Percentiles rank a stretch among this genome's conserved stretches.
These are phyloP conservation scores for Sphenopsis melanotis DNA, from an alignment of 2,797 vertebrate genomes.

Conservation along the genomic window DNA sequence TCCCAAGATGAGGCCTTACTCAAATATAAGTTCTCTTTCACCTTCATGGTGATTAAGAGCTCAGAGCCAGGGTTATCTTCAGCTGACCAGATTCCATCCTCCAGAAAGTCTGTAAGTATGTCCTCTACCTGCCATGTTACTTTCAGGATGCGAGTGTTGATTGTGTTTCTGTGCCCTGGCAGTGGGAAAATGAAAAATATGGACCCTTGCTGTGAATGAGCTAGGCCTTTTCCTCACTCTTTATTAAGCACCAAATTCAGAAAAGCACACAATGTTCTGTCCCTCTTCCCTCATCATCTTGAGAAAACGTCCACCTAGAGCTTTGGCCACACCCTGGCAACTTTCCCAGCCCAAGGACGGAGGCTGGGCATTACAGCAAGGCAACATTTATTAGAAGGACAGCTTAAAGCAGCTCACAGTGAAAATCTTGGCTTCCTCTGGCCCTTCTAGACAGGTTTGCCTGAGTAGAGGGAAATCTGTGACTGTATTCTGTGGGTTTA, in stretches of 20 bases:
- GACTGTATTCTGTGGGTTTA: not conserved
- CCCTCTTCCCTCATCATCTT: not conserved
- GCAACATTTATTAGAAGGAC: constrained; percentile 1
- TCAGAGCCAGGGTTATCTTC: not conserved
- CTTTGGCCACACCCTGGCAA: constrained; percentile 16
- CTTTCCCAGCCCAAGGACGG: constrained; percentile 17
- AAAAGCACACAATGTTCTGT: not conserved
- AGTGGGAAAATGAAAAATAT: not conserved
- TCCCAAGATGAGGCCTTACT: not conserved
- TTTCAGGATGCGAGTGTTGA: not conserved
- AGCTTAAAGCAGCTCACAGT: not conserved
- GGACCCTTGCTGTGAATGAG: not conserved
- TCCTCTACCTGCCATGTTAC: not conserved
- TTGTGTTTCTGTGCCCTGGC: not conserved
- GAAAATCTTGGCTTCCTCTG: not conserved
- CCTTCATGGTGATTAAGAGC: not conserved
- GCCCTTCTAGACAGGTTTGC: not conserved
- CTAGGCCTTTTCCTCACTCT: not conserved
- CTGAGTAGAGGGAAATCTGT: not conserved
- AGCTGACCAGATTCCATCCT: not conserved
- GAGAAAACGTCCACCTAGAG: not conserved
- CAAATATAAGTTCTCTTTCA: not conserved
- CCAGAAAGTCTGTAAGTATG: not conserved
- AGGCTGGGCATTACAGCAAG: not conserved
- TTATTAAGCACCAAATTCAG: not conserved